A percentile compares a stretch with the other conserved stretches of the same genome.
phyloP scores from a whole-genome alignment of 2,888 invertebrate species.

The Parapristionchus giblindavisi region DNA sequence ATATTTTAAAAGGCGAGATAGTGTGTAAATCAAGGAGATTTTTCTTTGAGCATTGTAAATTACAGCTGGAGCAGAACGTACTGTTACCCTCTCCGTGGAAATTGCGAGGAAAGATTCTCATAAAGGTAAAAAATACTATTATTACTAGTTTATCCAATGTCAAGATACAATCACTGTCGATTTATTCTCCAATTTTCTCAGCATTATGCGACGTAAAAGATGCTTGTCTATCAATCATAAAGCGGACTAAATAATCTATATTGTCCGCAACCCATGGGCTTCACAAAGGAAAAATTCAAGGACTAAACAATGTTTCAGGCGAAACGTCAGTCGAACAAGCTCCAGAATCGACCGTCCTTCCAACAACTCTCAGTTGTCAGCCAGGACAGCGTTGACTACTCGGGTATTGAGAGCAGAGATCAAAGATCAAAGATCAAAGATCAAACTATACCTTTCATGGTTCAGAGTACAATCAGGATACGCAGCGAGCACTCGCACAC shows the following conservation, averaged over 20 bases:
- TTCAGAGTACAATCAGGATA: conserved; percentile 29
- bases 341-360: conserved; percentile 1
- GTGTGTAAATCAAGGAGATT: background rate
- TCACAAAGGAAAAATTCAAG: too few relatives aligned
- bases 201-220: too few relatives aligned
- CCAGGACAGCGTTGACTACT: conserved; percentile 28
- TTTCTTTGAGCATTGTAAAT: background rate
- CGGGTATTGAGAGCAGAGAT: conserved; percentile 6
- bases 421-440: background rate
- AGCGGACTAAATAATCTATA: too few relatives aligned
- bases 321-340: conserved; percentile 11
- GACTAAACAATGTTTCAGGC: too few relatives aligned
- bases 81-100: conserved; percentile 56
- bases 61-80: conserved; percentile 48
- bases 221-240: too few relatives aligned
- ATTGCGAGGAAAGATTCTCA: conserved; percentile 60
- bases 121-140: conserved; percentile 55
- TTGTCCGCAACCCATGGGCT: background rate
- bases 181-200: too few relatives aligned
- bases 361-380: conserved; percentile 20
- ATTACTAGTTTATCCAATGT: background rate
- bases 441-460: background rate
- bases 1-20: background rate
- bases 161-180: background rate
- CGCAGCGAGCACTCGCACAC: conserved; percentile 17